Percentiles rank a stretch among this genome's conserved stretches.
Conservation (phyloP, 2,888 invertebrate species). For the Melangyna quadrimaculata region DNA sequence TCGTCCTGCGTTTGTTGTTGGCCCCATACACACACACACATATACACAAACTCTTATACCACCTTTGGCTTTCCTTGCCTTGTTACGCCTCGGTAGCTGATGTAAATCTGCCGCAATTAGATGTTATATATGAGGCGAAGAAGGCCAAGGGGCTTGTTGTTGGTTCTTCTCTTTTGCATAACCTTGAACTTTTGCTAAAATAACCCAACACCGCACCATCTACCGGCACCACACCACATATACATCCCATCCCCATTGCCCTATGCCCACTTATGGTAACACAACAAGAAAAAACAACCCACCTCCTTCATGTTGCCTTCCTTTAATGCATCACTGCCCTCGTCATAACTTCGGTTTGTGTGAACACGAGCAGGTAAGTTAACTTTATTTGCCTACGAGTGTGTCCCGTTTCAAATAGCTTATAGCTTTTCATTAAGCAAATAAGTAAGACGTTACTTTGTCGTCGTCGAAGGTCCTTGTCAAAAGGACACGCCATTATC, state of each 20-base stretch:
- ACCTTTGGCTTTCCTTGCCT: background rate
- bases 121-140: constrained; percentile 54
- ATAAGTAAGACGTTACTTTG: constrained; percentile 55
- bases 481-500: constrained; percentile 6
- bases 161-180: constrained; percentile 33
- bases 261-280: background rate
- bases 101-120: constrained; percentile 70
- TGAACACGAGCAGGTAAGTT: constrained; percentile 15
- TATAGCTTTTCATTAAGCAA: constrained; percentile 66
- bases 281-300: background rate
- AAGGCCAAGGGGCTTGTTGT: constrained; percentile 12
- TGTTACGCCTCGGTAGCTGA: constrained; percentile 27
- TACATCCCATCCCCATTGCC: background rate
- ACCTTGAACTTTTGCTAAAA: constrained; percentile 68
- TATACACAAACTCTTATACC: background rate
- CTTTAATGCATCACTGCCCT: constrained; percentile 7
- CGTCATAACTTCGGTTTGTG: constrained; percentile 30
- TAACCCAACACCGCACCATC: background rate
- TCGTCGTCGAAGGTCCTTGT: constrained; percentile 24
- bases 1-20: constrained; percentile 39
- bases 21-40: background rate
- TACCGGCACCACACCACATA: background rate
- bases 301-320: background rate
- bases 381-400: constrained; percentile 37
- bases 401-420: constrained; percentile 44